Conservation (phyloP, 2,888 invertebrate genomes). For the Drosophila neutralis region DNA sequence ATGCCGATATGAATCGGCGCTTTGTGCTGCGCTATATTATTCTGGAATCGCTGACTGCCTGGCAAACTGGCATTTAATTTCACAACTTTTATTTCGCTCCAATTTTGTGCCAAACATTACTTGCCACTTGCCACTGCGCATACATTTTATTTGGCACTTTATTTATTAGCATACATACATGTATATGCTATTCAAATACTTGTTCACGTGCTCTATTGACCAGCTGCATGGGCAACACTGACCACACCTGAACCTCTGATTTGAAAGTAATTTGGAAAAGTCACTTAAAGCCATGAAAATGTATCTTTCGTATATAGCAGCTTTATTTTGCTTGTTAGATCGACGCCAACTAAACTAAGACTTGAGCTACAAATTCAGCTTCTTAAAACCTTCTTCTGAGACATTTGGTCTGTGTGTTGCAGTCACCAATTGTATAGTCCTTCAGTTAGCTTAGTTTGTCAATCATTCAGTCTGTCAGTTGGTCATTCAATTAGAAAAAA, state of each 20-base stretch:
- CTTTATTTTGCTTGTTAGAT: neutral
- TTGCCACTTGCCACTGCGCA: conserved; percentile 34
- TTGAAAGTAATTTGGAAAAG: neutral
- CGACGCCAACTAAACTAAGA: neutral
- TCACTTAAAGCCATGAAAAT: neutral
- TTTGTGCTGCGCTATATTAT: conserved; percentile 30
- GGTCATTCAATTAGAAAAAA: neutral
- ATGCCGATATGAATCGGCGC: conserved; percentile 47
- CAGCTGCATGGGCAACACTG: neutral
- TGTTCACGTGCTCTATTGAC: neutral
- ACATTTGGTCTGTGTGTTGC: neutral
- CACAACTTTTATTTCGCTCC: conserved; percentile 19
- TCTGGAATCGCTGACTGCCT: conserved; percentile 17
- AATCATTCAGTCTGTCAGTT: neutral
- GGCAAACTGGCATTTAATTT: conserved; percentile 60
- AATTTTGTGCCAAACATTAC: conserved; percentile 13
- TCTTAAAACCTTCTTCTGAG: neutral
- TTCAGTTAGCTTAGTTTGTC: neutral
- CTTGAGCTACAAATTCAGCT: neutral
- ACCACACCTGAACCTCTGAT: neutral
- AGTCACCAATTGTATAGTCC: neutral
- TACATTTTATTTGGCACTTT: conserved; percentile 20
- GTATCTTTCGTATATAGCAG: neutral
- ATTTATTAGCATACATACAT: conserved; percentile 20
- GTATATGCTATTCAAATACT: conserved; percentile 19